phyloP scores from a whole-genome alignment of 2,888 invertebrate genomes.

The Ectropis crepuscularia region DNA sequence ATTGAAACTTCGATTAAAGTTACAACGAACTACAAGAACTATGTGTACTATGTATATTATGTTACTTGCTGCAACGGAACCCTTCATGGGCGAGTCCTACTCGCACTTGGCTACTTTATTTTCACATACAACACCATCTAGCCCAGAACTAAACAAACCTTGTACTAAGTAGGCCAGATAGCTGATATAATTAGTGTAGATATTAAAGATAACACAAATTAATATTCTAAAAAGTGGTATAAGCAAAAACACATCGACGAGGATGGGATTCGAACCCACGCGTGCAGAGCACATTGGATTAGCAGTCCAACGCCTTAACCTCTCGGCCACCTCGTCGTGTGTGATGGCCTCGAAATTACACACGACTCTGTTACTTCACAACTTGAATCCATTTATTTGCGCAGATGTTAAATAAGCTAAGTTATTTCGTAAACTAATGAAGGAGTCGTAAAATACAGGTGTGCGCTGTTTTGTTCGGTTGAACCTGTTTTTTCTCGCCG shows the following conservation, averaged over 20 bases:
- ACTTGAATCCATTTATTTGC: constrained; percentile 29
- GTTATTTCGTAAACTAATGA: constrained; percentile 48
- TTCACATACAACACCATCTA: no score
- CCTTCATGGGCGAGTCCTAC: no score
- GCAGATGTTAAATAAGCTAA: constrained; percentile 38
- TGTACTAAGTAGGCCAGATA: no score
- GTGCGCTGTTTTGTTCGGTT: constrained; percentile 39
- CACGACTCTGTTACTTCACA: constrained; percentile 10
- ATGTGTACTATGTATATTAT: no score
- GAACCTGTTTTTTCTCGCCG: constrained; percentile 30
- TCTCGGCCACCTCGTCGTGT: constrained; percentile 83
- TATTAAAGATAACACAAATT: neutral
- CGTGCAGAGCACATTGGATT: constrained; percentile 94
- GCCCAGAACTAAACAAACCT: no score
- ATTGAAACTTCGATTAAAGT: no score
- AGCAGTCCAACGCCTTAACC: constrained; percentile 88
- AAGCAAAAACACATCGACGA: constrained; percentile 79
- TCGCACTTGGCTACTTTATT: no score
- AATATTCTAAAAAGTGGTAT: neutral
- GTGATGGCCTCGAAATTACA: constrained; percentile 22
- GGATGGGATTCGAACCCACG: constrained; percentile 94
- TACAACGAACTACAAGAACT: no score
- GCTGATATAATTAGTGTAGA: no score
- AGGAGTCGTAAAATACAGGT: constrained; percentile 48
- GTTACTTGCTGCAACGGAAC: no score